phyloP scores from a whole-genome alignment of 2,113 vertebrate species.

The Vimba vimba region DNA sequence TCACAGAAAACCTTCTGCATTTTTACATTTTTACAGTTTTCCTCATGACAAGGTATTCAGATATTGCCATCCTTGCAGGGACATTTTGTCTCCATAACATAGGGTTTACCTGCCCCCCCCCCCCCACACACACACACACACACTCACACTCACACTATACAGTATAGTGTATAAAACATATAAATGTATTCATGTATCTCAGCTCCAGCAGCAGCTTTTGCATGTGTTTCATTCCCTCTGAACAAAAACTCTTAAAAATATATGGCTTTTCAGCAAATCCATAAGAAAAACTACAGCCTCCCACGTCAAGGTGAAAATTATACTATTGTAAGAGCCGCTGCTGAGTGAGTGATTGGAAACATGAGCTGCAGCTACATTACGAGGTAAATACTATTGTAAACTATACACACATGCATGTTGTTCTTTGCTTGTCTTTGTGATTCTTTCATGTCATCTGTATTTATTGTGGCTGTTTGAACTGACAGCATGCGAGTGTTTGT shows the following conservation, averaged over 20 bases:
- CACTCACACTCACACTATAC: too few relatives aligned
- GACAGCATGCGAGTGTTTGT: too few relatives aligned
- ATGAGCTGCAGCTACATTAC: slow-evolving; percentile 7
- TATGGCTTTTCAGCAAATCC: neutral
- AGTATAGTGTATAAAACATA: neutral
- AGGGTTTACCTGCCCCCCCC: too few relatives aligned
- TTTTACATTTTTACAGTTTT: too few relatives aligned
- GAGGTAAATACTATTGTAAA: neutral
- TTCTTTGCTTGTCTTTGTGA: neutral
- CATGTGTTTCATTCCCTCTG: neutral
- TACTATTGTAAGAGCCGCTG: neutral
- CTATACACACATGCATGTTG: neutral
- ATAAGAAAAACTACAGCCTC: neutral
- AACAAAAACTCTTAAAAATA: neutral
- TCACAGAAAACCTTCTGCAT: too few relatives aligned
- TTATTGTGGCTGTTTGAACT: slow-evolving; percentile 5
- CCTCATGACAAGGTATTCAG: too few relatives aligned
- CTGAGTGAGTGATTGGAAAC: slow-evolving; percentile 23
- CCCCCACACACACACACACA: too few relatives aligned
- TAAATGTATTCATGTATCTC: neutral
- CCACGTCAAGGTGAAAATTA: neutral
- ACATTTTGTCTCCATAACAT: too few relatives aligned
- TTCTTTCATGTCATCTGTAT: slow-evolving; percentile 1
- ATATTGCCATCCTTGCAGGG: too few relatives aligned
- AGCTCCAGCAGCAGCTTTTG: neutral